These are phyloP conservation scores for Pseudopodoces humilis DNA, from an alignment of 2,113 vertebrate genomes.

Conservation along the genomic window DNA sequence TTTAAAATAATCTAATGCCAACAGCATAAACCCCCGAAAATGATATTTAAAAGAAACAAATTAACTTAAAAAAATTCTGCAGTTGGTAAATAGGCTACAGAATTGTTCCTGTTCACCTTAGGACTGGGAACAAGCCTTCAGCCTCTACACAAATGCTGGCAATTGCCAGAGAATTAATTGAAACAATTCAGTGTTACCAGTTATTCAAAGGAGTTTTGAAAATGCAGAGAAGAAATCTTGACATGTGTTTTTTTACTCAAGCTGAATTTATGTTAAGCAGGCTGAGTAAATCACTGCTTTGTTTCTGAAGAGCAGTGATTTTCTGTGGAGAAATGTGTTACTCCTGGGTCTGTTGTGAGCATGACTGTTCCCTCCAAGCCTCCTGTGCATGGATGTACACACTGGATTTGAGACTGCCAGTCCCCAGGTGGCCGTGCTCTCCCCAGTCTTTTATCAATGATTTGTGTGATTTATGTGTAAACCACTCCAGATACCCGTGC, in stretches of 20 bases:
- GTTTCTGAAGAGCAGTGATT: not conserved
- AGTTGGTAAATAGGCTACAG: not conserved
- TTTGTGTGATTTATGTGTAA: constrained; percentile 27
- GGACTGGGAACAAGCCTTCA: not conserved
- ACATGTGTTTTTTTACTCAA: not conserved
- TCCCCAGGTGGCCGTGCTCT: not conserved
- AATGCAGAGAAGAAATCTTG: not conserved
- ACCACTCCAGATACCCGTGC: not conserved
- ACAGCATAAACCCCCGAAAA: not conserved
- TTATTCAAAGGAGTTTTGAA: not conserved
- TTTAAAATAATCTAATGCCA: not conserved
- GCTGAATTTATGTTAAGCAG: not conserved
- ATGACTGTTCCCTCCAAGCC: not conserved
- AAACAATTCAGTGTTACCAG: not conserved
- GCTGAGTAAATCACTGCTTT: not conserved
- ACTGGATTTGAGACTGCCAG: not conserved
- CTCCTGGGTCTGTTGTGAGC: not conserved
- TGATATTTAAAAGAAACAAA: not conserved
- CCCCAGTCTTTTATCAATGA: not conserved
- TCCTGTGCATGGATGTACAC: not conserved
- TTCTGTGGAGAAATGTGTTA: not conserved
- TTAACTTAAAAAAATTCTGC: not conserved
- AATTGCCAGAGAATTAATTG: not conserved
- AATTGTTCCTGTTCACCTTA: not conserved
- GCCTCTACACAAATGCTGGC: not conserved